Conservation (phyloP, 2,888 invertebrate genomes). For the Leistus spinibarbis region DNA sequence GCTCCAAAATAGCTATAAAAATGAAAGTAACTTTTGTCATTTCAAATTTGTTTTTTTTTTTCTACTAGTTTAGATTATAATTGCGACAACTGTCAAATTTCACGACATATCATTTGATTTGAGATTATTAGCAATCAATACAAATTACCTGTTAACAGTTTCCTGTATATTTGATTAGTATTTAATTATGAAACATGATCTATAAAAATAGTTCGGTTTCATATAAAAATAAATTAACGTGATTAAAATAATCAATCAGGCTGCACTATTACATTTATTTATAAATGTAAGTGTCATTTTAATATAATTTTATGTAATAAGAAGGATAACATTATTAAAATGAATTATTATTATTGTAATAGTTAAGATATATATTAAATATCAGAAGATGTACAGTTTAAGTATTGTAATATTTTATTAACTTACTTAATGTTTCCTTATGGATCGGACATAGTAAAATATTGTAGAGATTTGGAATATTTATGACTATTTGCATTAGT, state of each 20-base stretch:
- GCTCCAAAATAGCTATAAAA: neutral
- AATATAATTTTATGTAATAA: neutral
- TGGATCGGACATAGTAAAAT: no score
- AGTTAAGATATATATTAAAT: neutral
- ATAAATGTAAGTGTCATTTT: neutral
- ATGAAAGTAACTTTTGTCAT: neutral
- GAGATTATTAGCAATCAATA: neutral
- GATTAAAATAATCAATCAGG: neutral
- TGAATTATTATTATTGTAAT: neutral
- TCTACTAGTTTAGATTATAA: neutral
- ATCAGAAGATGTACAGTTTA: neutral
- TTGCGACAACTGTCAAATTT: neutral
- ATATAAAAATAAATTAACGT: neutral
- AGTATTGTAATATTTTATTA: neutral
- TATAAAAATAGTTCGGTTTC: neutral
- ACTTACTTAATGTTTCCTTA: neutral
- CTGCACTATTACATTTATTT: neutral
- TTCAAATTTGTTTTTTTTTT: neutral
- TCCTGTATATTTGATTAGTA: neutral
- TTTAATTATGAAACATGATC: neutral
- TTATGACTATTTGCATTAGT: no score
- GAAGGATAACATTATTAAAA: no score
- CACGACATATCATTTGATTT: neutral
- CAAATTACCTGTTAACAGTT: neutral
- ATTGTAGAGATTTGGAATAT: no score